These are phyloP conservation scores for Malurus alboscapulatus DNA, from an alignment of 2,113 vertebrate species.

Conservation along the genomic window DNA sequence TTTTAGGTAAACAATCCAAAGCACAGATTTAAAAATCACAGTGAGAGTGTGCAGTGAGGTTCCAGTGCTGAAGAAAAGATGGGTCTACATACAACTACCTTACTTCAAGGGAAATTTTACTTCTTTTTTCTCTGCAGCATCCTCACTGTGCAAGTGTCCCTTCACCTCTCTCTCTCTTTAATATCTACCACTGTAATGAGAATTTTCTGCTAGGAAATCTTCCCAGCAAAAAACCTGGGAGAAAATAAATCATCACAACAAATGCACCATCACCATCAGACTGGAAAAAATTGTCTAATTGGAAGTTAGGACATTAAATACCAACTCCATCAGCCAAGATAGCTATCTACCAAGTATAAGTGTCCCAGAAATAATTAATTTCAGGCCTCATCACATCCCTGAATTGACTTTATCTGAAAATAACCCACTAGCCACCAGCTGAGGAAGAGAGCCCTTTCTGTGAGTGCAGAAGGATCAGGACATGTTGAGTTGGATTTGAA, in stretches of 20 bases:
- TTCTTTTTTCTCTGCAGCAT: not conserved
- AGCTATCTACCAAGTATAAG: not conserved
- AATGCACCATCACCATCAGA: not conserved
- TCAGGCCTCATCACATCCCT: not conserved
- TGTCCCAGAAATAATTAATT: not conserved
- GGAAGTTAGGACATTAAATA: not conserved
- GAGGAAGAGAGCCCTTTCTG: not conserved
- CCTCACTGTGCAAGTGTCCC: not conserved
- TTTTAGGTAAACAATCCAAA: not conserved
- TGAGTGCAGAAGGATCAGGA: not conserved
- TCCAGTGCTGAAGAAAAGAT: not conserved
- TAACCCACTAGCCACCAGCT: not conserved
- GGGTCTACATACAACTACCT: not conserved
- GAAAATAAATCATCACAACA: not conserved
- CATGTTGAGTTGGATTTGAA: fast-evolving
- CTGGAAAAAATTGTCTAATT: not conserved
- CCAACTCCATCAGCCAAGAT: not conserved
- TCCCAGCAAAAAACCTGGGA: not conserved
- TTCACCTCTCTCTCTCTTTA: not conserved
- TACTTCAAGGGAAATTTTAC: not conserved
- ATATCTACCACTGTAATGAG: not conserved
- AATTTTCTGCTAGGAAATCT: not conserved
- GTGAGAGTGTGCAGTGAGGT: not conserved
- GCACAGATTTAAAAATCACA: not conserved
- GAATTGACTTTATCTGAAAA: not conserved